Base-by-base conservation (phyloP, 2,888 invertebrate genomes). In the Stenurella melanura region DNA sequence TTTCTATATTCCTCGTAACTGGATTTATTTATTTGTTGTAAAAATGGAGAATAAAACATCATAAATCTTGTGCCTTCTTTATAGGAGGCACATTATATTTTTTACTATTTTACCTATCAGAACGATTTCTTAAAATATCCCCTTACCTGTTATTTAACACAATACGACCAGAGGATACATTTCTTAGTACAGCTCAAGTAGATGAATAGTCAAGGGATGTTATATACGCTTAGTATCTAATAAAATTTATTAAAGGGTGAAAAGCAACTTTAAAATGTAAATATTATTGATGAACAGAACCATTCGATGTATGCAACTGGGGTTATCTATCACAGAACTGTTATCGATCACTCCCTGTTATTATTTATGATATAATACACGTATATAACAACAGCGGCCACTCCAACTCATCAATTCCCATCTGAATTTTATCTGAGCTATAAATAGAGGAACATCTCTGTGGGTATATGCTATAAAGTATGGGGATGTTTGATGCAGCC, bases 381-480 rank as follows among this genome's bases (percentile, higher is more conserved):
- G 15, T 4, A n/a, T 4, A n/a, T 50, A 50, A 50, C 50, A 50
- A 50, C 50, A 50, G n/a, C 50, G 50, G 12, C n/a, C n/a, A 50
- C 15, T 50, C n/a, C 15, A 50, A 50, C 50, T 50, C 50, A 50
- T 50, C 50, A 50, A 50, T 50, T 50, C n/a, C 50, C n/a, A 50
- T 15, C 50, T 50, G 50, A 50, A 50, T 50, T 50, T 50, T 50
- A 50, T 50, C 50, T 50, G 50, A 50, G 50, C n/a, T 50, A n/a
- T 50, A 50, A 50, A 50, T 50, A 50, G 15, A 50, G n/a, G 50
- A 50, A n/a, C 50, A 50, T 50, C 50, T 50, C 50, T 50, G n/a
- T 50, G 50, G 50, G 50, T 50, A 50, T 50, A 50, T 15, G n/a
- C 50, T 50, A 50, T 50, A 50, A 50, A n/a, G 50, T 50, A 50